Evolutionary conservation across 2,888 invertebrate species (phyloP).

Genomic region (Lasioglossum pauxillum): DNA sequence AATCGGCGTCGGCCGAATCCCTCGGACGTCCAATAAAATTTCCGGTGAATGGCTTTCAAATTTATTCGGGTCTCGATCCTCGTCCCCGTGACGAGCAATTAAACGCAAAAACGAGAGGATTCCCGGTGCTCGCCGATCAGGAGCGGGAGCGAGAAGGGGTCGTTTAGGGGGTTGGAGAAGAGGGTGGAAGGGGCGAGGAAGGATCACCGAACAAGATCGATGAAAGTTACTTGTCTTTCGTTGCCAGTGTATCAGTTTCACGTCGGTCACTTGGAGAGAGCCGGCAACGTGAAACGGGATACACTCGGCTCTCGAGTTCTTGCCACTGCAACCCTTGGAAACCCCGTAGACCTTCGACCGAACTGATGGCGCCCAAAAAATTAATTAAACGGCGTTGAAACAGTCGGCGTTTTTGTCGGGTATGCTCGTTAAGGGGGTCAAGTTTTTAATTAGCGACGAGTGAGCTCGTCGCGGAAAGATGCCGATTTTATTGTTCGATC

Average conservation of each 20-base stretch:
- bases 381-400: background rate
- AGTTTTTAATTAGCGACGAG: background rate
- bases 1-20: conserved; percentile 15
- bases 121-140: background rate
- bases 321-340: background rate
- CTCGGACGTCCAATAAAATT: conserved; percentile 39
- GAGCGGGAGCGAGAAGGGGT: background rate
- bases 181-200: background rate
- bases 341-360: background rate
- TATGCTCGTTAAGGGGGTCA: background rate
- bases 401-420: background rate
- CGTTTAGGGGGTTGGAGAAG: background rate
- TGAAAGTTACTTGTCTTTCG: conserved; percentile 65
- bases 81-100: conserved; percentile 49
- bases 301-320: conserved; percentile 12
- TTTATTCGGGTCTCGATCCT: conserved; percentile 44
- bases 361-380: background rate
- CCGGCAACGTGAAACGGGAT: conserved; percentile 44
- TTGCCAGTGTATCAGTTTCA: conserved; percentile 60
- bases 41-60: conserved; percentile 37
- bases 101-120: conserved; percentile 49
- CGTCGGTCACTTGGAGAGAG: conserved; percentile 18
- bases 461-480: background rate
- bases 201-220: conserved; percentile 59
- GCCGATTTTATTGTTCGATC: background rate